Conservation (phyloP, 2,113 vertebrate genomes). For the Turdus rufiventris region DNA sequence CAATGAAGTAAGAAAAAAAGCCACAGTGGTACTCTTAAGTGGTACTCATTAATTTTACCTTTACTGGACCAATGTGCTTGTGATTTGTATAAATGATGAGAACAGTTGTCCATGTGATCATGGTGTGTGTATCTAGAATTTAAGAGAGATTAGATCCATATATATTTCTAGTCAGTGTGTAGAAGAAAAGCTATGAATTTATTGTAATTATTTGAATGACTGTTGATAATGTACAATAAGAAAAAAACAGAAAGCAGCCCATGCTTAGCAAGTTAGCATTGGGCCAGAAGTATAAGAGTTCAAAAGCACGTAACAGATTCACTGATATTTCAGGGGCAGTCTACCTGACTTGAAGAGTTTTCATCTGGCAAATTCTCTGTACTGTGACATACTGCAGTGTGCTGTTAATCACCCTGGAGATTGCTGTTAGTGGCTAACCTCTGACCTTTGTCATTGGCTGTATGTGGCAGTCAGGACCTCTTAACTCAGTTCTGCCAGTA, state of each 20-base stretch:
- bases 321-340: neutral
- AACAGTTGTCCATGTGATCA: neutral
- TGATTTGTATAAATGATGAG: neutral
- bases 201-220: neutral
- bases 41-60: neutral
- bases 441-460: neutral
- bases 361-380: neutral
- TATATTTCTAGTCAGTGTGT: neutral
- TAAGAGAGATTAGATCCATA: neutral
- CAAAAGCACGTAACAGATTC: fast-evolving
- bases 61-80: neutral
- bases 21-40: neutral
- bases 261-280: neutral
- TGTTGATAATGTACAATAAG: neutral
- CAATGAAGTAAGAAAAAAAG: neutral
- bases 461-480: neutral
- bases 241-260: neutral
- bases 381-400: neutral
- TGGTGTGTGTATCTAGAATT: neutral
- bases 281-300: neutral
- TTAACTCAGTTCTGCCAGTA: neutral
- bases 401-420: neutral
- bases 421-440: neutral
- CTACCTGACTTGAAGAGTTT: neutral
- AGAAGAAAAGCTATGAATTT: neutral